Conservation (phyloP, 1,140 invertebrate species). For the Armadillidium nasatum region DNA sequence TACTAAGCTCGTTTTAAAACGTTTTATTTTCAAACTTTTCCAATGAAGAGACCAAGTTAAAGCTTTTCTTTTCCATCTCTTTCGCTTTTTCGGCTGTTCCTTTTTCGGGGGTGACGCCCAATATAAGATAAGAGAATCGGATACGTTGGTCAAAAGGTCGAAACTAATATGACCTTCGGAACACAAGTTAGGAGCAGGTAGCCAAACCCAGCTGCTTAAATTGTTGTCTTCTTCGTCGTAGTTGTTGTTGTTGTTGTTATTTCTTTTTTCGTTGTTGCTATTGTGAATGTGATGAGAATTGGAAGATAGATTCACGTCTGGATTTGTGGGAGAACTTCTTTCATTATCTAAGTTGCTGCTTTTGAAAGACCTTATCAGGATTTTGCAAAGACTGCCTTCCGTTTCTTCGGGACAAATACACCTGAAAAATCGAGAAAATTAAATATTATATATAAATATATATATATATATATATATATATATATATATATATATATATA, state of each 20-base stretch:
- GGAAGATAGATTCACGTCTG: too few relatives aligned
- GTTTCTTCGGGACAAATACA: background rate
- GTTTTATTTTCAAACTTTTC: slow-evolving; percentile 9
- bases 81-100: background rate
- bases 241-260: background rate
- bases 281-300: too few relatives aligned
- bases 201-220: background rate
- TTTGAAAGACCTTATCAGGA: slow-evolving; percentile 2
- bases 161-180: background rate
- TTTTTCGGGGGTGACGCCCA: background rate
- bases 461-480: slow-evolving; percentile 7
- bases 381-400: background rate
- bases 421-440: background rate
- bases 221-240: background rate
- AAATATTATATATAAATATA: background rate
- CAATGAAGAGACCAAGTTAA: background rate
- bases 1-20: background rate
- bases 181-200: slow-evolving; percentile 1
- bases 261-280: background rate
- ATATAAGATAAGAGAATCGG: background rate
- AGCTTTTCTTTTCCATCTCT: background rate
- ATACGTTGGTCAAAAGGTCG: background rate
- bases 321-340: background rate
- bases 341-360: background rate
- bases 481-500: too few relatives aligned